Evolutionary conservation across 2,113 vertebrate species (phyloP).

Genomic region (Ciconia maguari): DNA sequence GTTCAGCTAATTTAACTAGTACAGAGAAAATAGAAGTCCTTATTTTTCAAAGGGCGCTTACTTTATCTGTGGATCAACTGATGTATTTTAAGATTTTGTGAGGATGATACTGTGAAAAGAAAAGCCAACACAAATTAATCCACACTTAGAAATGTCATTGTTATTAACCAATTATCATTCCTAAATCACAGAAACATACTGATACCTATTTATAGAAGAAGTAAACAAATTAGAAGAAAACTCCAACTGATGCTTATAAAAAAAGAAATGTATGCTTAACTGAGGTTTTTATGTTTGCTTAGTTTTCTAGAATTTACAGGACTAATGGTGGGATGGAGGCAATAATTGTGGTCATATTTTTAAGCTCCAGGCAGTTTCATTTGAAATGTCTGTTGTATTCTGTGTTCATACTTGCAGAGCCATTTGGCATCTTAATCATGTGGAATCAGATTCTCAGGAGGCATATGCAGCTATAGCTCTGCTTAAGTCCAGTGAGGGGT

Average conservation of each 20-base stretch:
- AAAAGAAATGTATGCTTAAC: not conserved
- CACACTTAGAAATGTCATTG: not conserved
- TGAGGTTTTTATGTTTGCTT: not conserved
- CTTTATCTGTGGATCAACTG: not conserved
- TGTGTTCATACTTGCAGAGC: not conserved
- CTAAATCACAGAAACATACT: not conserved
- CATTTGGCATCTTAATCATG: not conserved
- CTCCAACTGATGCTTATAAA: not conserved
- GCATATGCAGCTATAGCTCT: not conserved
- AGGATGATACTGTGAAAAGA: rapidly evolving
- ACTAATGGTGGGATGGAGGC: not conserved
- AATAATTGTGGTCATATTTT: not conserved
- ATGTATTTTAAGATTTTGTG: not conserved
- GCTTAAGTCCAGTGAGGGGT: not conserved
- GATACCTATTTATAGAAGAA: not conserved
- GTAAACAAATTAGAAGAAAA: not conserved
- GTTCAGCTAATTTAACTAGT: not conserved
- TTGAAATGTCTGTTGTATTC: not conserved
- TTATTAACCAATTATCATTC: not conserved
- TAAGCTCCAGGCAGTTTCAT: not conserved
- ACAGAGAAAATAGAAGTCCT: not conserved
- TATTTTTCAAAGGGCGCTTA: not conserved
- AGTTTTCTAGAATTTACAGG: not conserved
- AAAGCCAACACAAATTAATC: not conserved
- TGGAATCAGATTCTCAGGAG: not conserved